phyloP scores from a whole-genome alignment of 1,140 invertebrate genomes.

The Drosophila nebulosa region DNA sequence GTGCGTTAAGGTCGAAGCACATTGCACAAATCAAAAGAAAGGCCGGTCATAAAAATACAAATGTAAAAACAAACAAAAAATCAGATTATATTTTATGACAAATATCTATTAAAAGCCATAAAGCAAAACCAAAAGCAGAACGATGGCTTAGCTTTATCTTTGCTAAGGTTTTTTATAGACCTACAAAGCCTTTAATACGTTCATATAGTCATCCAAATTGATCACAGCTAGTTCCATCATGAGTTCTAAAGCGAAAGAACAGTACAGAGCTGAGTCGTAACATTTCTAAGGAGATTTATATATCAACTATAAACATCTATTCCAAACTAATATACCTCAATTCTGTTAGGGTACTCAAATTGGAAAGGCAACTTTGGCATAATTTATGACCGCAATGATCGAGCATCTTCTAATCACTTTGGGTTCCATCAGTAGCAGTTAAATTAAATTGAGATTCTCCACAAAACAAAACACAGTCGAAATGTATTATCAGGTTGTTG shows the following conservation, averaged over 20 bases:
- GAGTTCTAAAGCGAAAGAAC: no score
- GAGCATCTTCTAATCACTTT: constrained; percentile 63
- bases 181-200: no score
- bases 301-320: neutral
- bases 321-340: neutral
- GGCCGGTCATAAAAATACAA: constrained; percentile 30
- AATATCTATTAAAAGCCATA: neutral
- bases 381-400: constrained; percentile 60
- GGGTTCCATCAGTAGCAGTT: constrained; percentile 37
- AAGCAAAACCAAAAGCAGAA: neutral
- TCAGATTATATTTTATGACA: constrained; percentile 1
- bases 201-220: no score
- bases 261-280: no score
- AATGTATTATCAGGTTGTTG: constrained; percentile 70
- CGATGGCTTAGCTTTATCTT: no score
- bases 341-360: constrained; percentile 39
- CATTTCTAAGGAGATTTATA: no score
- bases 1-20: constrained; percentile 37
- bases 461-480: constrained; percentile 33
- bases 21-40: constrained; percentile 37
- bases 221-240: no score
- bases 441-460: constrained; percentile 51
- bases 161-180: no score
- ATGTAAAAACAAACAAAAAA: constrained; percentile 9
- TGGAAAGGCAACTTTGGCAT: constrained; percentile 53